A percentile compares a stretch with the other conserved stretches of the same genome.
Evolutionary conservation across 2,888 invertebrate species (phyloP).

Genomic region (Eilema caniola): DNA sequence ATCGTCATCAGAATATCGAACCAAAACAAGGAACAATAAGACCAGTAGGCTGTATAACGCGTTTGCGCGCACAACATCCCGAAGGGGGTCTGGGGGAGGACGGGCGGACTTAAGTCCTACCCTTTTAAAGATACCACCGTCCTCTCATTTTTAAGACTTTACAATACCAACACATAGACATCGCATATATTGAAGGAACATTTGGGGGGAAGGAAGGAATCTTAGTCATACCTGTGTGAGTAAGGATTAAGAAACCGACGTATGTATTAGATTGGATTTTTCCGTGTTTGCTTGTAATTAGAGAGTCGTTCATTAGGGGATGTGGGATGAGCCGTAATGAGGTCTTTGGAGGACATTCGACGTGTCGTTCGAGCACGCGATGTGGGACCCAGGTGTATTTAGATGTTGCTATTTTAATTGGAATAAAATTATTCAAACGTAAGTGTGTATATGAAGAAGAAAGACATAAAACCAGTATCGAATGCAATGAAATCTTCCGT

Average conservation of each 20-base stretch:
- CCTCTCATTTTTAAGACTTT: constrained; percentile 87
- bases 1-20: constrained; percentile 80
- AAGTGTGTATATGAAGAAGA: background rate
- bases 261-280: constrained; percentile 80
- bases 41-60: constrained; percentile 81
- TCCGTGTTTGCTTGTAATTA: constrained; percentile 83
- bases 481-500: background rate
- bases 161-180: constrained; percentile 83
- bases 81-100: constrained; percentile 61
- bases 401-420: constrained; percentile 25
- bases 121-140: constrained; percentile 86
- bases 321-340: constrained; percentile 72
- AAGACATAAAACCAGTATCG: background rate
- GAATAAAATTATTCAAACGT: constrained; percentile 1
- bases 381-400: constrained; percentile 30
- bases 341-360: constrained; percentile 53
- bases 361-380: constrained; percentile 43
- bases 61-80: constrained; percentile 76
- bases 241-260: constrained; percentile 56
- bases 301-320: constrained; percentile 71
- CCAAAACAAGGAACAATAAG: constrained; percentile 83
- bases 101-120: constrained; percentile 83
- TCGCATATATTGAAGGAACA: constrained; percentile 45
- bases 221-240: constrained; percentile 51
- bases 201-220: constrained; percentile 20